phyloP scores from a whole-genome alignment of 2,888 invertebrate species.

The Idaea dimidiata region DNA sequence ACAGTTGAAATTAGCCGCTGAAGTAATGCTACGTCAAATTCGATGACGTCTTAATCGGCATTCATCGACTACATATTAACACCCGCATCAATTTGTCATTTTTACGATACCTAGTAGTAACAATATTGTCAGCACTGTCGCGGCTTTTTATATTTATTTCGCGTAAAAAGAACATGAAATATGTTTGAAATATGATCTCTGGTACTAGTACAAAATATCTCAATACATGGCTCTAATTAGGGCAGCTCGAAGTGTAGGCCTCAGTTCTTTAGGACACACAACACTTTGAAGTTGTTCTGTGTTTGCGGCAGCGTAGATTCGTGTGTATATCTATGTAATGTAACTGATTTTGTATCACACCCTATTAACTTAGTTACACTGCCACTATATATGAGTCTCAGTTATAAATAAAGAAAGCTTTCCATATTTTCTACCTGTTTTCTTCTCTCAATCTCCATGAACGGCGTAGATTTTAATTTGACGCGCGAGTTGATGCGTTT shows the following conservation, averaged over 20 bases:
- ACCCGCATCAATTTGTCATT: too few relatives aligned
- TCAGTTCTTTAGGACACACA: slow-evolving; percentile 30
- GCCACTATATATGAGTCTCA: background rate
- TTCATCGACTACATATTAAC: too few relatives aligned
- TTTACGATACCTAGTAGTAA: too few relatives aligned
- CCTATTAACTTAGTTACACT: slow-evolving; percentile 9
- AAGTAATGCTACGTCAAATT: too few relatives aligned
- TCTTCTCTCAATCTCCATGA: background rate
- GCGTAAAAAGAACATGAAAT: too few relatives aligned
- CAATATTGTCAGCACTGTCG: too few relatives aligned
- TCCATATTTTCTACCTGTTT: background rate
- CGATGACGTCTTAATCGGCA: too few relatives aligned
- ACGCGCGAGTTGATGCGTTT: too few relatives aligned
- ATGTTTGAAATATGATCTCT: too few relatives aligned
- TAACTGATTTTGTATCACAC: slow-evolving; percentile 18
- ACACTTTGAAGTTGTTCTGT: slow-evolving; percentile 33
- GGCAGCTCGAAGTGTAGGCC: slow-evolving; percentile 17
- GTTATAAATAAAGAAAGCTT: background rate
- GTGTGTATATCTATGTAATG: slow-evolving; percentile 24
- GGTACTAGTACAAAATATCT: too few relatives aligned
- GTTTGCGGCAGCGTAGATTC: slow-evolving; percentile 27
- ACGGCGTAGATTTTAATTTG: background rate
- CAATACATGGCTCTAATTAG: background rate
- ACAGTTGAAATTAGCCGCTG: too few relatives aligned
- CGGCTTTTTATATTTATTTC: too few relatives aligned